Conservation (phyloP, 2,797 vertebrate species). For the Platalea minor region DNA sequence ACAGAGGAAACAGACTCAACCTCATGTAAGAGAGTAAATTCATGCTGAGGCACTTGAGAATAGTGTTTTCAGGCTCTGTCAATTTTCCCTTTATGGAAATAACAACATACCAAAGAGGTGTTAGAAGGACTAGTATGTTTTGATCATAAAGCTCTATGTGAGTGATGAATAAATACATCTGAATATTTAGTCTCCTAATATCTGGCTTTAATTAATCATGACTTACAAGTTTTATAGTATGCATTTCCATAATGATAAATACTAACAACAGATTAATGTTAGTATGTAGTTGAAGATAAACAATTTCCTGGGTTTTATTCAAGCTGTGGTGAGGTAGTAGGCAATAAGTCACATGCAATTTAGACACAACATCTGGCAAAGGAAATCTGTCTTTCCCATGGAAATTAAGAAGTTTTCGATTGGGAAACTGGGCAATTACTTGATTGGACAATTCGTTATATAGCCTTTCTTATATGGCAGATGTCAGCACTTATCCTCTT, state of each 20-base stretch:
- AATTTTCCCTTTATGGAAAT: neutral
- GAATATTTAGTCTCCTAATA: neutral
- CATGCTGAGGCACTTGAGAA: neutral
- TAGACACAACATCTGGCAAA: neutral
- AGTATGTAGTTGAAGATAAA: neutral
- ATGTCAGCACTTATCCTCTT: neutral
- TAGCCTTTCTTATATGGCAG: neutral
- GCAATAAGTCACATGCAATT: neutral
- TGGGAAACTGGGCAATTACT: neutral
- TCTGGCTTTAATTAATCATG: neutral
- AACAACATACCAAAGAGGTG: neutral
- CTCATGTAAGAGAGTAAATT: neutral
- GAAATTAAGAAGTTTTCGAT: neutral
- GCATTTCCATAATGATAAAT: neutral
- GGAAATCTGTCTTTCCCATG: neutral
- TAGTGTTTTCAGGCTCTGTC: neutral
- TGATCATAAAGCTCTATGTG: neutral
- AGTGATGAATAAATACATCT: neutral
- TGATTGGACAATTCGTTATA: neutral
- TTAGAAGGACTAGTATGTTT: neutral
- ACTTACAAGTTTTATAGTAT: neutral
- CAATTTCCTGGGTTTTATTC: neutral
- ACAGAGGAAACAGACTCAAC: neutral
- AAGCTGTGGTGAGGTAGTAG: neutral
- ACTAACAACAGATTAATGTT: neutral